phyloP scores from a whole-genome alignment of 2,797 vertebrate genomes.

The Mycteria americana region DNA sequence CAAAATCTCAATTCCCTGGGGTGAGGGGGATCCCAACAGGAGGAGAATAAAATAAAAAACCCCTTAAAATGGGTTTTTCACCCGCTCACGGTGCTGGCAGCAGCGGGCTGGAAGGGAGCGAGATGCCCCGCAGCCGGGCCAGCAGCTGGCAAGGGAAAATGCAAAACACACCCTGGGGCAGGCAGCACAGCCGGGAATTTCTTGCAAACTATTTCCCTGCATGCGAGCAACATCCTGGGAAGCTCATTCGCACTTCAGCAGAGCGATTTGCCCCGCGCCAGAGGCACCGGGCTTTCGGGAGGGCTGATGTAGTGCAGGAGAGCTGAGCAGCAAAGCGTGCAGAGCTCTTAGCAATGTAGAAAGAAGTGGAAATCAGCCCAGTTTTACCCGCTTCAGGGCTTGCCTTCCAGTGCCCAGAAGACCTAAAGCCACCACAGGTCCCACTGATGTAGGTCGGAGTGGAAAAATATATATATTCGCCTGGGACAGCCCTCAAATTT shows the following conservation, averaged over 20 bases:
- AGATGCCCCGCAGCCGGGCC: neutral
- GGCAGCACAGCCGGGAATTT: neutral
- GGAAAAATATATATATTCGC: neutral
- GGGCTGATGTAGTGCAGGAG: neutral
- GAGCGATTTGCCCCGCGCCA: rapidly evolving
- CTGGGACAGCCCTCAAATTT: rapidly evolving
- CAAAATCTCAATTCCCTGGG: neutral
- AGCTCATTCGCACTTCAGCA: neutral
- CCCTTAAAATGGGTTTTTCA: neutral
- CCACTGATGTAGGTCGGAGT: neutral
- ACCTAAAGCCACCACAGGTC: neutral
- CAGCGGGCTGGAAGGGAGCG: neutral
- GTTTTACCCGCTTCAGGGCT: neutral
- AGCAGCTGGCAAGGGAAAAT: neutral
- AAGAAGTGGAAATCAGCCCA: neutral
- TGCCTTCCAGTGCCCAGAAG: neutral
- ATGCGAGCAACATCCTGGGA: neutral
- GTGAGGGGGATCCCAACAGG: rapidly evolving
- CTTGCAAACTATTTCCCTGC: neutral
- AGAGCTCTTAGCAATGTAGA: neutral
- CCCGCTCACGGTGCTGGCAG: rapidly evolving
- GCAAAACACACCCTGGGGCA: neutral
- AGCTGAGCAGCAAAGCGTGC: rapidly evolving
- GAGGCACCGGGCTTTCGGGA: rapidly evolving
- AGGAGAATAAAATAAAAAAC: neutral